These are phyloP conservation scores for Ceratosolen fusciceps DNA, from an alignment of 1,140 invertebrate species.

Conservation along the genomic window DNA sequence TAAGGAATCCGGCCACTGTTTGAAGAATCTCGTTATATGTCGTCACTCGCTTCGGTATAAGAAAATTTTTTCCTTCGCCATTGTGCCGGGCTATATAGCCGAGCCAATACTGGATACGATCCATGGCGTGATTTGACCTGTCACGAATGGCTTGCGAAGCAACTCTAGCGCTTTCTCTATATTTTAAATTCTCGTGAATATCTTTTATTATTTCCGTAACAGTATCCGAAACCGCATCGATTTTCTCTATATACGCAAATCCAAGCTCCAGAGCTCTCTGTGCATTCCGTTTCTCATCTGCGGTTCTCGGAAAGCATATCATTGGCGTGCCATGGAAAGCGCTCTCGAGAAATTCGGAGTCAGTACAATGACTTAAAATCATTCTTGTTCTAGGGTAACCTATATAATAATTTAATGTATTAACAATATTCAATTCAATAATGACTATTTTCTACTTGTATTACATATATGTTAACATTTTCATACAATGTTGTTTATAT, in stretches of 20 bases:
- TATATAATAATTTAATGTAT: slow-evolving; percentile 49
- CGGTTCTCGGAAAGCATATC: slow-evolving; percentile 64
- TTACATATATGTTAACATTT: background rate
- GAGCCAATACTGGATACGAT: slow-evolving; percentile 65
- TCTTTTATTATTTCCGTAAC: slow-evolving; percentile 51
- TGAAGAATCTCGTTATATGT: slow-evolving; percentile 62
- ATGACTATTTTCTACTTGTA: background rate
- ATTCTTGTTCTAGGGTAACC: slow-evolving; percentile 64
- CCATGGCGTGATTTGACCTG: slow-evolving; percentile 63
- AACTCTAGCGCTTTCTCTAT: slow-evolving; percentile 61
- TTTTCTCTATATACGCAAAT: slow-evolving; percentile 55
- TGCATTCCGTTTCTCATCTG: slow-evolving; percentile 60
- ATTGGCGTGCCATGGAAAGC: slow-evolving; percentile 66
- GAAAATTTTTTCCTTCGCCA: slow-evolving; percentile 56
- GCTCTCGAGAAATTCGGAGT: slow-evolving; percentile 64
- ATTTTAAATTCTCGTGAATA: slow-evolving; percentile 58
- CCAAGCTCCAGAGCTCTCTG: slow-evolving; percentile 59
- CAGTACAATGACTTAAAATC: slow-evolving; percentile 64
- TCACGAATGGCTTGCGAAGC: slow-evolving; percentile 65
- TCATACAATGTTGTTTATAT: background rate
- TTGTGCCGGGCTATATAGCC: slow-evolving; percentile 60
- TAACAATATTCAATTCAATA: slow-evolving; percentile 8
- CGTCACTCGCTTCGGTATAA: slow-evolving; percentile 50
- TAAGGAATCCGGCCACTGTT: slow-evolving; percentile 60
- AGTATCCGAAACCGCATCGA: slow-evolving; percentile 51